Evolutionary conservation across 1,140 invertebrate genomes (phyloP).

Genomic region (Mya arenaria): DNA sequence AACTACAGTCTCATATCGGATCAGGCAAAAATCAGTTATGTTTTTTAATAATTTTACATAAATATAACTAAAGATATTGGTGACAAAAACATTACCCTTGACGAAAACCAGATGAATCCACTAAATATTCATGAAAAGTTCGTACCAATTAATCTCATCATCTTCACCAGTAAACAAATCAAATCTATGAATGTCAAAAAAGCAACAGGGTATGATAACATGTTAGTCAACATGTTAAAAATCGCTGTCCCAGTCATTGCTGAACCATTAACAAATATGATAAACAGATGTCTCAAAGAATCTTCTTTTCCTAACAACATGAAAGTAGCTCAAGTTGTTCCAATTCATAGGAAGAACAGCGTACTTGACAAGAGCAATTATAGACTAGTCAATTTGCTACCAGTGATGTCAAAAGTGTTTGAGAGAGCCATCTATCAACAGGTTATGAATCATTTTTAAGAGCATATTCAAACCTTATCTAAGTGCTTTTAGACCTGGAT

Average conservation of each 20-base stretch:
- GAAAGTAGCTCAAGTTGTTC: conserved; percentile 1
- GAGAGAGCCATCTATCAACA: conserved; percentile 44
- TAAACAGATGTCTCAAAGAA: not conserved
- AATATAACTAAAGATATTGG: no score
- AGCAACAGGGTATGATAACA: conserved; percentile 18
- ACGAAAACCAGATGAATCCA: no score
- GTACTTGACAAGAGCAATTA: conserved; percentile 20
- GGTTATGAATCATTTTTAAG: conserved; percentile 2
- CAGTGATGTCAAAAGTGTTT: conserved; percentile 29
- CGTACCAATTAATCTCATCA: no score
- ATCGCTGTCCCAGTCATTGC: not conserved
- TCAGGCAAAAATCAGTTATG: no score
- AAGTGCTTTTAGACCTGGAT: conserved; percentile 32
- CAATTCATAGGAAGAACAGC: conserved; percentile 20
- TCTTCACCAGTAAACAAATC: no score
- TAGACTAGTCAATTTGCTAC: not conserved
- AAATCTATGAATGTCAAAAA: no score
- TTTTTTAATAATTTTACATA: no score
- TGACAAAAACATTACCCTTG: no score
- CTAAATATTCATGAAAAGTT: no score
- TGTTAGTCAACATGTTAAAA: conserved; percentile 8
- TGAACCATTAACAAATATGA: no score
- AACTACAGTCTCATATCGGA: no score
- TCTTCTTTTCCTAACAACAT: conserved; percentile 9
- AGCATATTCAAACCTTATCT: conserved; percentile 31